A percentile compares a stretch with the other conserved stretches of the same genome.
phyloP scores from a whole-genome alignment of 2,888 invertebrate genomes.

The Thelaira solivaga region DNA sequence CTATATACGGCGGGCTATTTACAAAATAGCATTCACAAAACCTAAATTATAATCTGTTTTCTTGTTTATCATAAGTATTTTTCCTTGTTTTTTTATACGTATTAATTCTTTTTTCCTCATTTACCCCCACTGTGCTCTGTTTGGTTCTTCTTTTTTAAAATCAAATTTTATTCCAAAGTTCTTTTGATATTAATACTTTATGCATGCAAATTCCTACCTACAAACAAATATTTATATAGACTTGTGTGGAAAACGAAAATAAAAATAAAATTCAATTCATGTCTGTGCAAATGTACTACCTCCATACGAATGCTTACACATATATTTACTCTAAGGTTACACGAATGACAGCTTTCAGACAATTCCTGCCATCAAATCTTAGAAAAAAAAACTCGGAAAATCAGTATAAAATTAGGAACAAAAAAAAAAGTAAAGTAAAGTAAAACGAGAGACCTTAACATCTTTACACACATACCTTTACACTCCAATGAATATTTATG shows the following conservation, averaged over 20 bases:
- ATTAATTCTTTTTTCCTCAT: background rate
- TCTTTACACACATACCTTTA: constrained; percentile 31
- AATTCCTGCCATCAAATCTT: constrained; percentile 64
- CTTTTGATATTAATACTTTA: background rate
- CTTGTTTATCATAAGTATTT: too few species aligned
- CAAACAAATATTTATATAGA: background rate
- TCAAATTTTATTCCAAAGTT: background rate
- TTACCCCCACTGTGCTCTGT: background rate
- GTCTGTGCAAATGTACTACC: too few species aligned
- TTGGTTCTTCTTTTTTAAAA: background rate
- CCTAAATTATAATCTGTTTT: too few species aligned
- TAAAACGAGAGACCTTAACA: constrained; percentile 40
- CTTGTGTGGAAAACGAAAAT: background rate
- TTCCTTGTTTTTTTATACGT: background rate
- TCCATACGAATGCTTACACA: background rate
- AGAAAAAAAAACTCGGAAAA: constrained; percentile 34
- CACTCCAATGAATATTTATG: constrained; percentile 43
- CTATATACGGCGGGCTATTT: too few species aligned
- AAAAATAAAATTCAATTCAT: background rate
- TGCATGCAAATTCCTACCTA: background rate
- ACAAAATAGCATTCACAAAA: too few species aligned
- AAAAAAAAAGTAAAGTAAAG: background rate
- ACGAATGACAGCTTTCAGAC: constrained; percentile 67
- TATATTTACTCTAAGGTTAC: constrained; percentile 63
- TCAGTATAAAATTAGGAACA: constrained; percentile 1